phyloP scores from a whole-genome alignment of 1,140 invertebrate genomes.

The Drosophila ananassae region DNA sequence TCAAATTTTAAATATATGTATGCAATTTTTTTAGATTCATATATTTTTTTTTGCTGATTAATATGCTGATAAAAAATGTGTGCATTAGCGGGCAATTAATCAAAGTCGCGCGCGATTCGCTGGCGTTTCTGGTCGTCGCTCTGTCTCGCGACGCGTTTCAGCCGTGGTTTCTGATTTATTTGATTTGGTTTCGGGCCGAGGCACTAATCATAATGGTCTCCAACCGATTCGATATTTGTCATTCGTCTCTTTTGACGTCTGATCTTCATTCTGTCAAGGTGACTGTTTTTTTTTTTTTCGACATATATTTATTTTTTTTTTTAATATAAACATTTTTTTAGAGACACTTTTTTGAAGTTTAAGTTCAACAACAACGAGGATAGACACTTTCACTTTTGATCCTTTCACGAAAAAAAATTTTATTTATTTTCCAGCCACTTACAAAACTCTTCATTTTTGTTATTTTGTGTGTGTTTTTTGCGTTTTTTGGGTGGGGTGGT shows the following conservation, averaged over 20 bases:
- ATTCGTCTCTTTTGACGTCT: slow-evolving; percentile 14
- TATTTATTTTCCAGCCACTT: slow-evolving; percentile 39
- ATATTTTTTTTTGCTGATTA: slow-evolving; percentile 10
- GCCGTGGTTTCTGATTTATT: slow-evolving; percentile 44
- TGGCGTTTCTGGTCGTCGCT: slow-evolving; percentile 50
- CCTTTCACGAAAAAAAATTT: slow-evolving; percentile 1
- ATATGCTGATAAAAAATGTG: slow-evolving; percentile 14
- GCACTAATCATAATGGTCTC: slow-evolving; percentile 48
- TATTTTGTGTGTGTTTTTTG: not conserved
- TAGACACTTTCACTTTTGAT: not conserved
- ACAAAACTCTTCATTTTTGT: slow-evolving; percentile 77
- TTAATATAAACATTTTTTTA: not conserved
- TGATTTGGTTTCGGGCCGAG: slow-evolving; percentile 22
- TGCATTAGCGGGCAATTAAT: slow-evolving; percentile 61
- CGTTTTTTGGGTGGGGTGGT: slow-evolving; percentile 16
- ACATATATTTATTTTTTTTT: not conserved
- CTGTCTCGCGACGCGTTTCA: slow-evolving; percentile 52
- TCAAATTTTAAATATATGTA: not conserved
- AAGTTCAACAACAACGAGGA: no score
- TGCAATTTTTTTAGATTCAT: slow-evolving; percentile 21
- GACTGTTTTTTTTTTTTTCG: not conserved
- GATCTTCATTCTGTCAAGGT: slow-evolving; percentile 18
- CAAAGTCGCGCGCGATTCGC: slow-evolving; percentile 65
- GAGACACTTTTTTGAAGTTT: not conserved
- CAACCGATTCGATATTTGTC: slow-evolving; percentile 53